Percentiles rank a stretch among this genome's conserved stretches.
Evolutionary conservation across 2,113 vertebrate species (phyloP).

Genomic region (Trinectes maculatus): DNA sequence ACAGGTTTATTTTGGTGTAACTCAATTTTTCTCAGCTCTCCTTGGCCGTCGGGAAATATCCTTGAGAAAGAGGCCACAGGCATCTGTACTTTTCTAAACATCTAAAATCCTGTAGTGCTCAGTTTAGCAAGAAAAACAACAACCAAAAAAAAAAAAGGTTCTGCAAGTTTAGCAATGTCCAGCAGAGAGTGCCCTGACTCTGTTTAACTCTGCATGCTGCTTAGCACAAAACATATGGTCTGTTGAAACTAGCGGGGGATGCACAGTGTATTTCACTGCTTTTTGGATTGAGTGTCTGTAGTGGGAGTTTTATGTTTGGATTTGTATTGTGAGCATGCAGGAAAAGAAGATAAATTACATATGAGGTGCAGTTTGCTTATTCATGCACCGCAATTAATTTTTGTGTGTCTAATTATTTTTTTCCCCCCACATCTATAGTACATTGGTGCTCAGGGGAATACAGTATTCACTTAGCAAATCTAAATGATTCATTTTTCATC

Average conservation of each 20-base stretch:
- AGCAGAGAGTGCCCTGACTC: slow-evolving; percentile 67
- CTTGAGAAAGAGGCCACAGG: slow-evolving; percentile 83
- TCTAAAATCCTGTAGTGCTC: slow-evolving; percentile 48
- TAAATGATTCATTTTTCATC: slow-evolving; percentile 38
- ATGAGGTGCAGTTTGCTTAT: not conserved
- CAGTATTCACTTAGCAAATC: slow-evolving; percentile 36
- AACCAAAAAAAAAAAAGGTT: slow-evolving; percentile 7
- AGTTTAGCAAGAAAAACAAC: not conserved
- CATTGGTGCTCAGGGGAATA: slow-evolving; percentile 12
- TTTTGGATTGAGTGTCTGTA: not conserved
- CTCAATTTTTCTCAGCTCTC: slow-evolving; percentile 86
- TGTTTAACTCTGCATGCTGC: slow-evolving; percentile 30
- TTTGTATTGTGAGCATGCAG: not conserved
- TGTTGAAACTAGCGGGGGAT: no score
- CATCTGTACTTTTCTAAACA: slow-evolving; percentile 74
- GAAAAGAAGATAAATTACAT: not conserved
- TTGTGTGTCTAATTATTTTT: slow-evolving; percentile 21
- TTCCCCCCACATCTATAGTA: slow-evolving; percentile 19
- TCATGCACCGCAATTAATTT: slow-evolving; percentile 15
- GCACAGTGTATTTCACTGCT: no score
- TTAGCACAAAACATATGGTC: slow-evolving; percentile 10
- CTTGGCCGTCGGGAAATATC: slow-evolving; percentile 80
- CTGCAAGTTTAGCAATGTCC: slow-evolving; percentile 56
- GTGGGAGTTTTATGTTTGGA: no score
- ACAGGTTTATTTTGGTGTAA: slow-evolving; percentile 87